Evolutionary conservation across 2,888 invertebrate genomes (phyloP).

Genomic region (Drosophila prostipennis): DNA sequence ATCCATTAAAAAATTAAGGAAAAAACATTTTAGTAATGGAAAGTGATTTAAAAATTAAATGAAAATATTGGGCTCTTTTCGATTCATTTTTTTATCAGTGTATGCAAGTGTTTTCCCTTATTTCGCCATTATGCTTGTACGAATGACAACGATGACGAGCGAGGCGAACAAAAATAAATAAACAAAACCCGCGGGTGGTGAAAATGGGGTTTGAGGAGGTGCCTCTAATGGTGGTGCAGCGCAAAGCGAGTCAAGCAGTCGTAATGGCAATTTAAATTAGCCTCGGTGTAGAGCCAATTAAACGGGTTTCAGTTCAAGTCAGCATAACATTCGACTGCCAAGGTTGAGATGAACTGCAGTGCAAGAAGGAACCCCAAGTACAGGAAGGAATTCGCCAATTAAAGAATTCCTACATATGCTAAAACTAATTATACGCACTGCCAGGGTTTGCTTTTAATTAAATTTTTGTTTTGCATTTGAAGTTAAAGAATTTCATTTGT

Average conservation of each 20-base stretch:
- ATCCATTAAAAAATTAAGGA: too few relatives aligned
- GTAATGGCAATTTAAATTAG: slow-evolving; percentile 68
- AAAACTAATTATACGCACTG: background rate
- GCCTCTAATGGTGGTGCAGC: slow-evolving; percentile 15
- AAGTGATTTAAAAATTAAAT: too few relatives aligned
- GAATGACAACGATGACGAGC: slow-evolving; percentile 31
- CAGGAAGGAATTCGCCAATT: slow-evolving; percentile 10
- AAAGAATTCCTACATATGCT: slow-evolving; percentile 4
- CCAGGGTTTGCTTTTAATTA: slow-evolving; percentile 2
- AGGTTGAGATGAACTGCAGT: slow-evolving; percentile 17
- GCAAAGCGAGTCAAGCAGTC: slow-evolving; percentile 37
- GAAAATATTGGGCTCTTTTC: too few relatives aligned
- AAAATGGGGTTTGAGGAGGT: background rate
- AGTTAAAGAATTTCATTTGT: background rate
- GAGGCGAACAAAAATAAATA: slow-evolving; percentile 39
- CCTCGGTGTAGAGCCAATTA: slow-evolving; percentile 62
- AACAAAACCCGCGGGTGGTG: slow-evolving; percentile 26
- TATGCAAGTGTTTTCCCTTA: slow-evolving; percentile 10
- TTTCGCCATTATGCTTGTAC: slow-evolving; percentile 30
- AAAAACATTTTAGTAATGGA: too few relatives aligned
- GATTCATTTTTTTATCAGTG: background rate
- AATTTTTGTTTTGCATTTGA: background rate
- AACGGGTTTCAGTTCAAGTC: slow-evolving; percentile 33
- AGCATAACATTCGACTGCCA: slow-evolving; percentile 12
- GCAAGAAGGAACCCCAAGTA: background rate